A percentile compares a stretch with the other conserved stretches of the same genome.
Conservation (phyloP, 2,888 invertebrate species). For the Harmothoe impar region DNA sequence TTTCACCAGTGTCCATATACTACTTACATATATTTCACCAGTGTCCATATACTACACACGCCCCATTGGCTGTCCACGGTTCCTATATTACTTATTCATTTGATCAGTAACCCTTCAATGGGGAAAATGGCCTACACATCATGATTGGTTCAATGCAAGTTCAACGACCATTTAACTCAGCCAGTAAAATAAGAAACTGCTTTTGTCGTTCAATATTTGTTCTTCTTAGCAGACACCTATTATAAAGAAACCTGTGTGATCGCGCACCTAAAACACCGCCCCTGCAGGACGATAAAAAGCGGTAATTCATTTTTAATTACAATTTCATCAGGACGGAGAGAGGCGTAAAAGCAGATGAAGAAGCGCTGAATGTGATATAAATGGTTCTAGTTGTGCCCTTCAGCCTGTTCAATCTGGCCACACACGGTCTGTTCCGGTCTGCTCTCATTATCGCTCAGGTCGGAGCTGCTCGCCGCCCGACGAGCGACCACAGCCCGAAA, state of each 20-base stretch:
- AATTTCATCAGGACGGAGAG: constrained; percentile 41
- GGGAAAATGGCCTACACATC: too few species aligned
- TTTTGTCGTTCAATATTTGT: not conserved
- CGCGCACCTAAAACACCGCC: not conserved
- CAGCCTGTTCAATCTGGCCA: constrained; percentile 25
- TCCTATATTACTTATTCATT: too few species aligned
- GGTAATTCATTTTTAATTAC: constrained; percentile 55
- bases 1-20: too few species aligned
- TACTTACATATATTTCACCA: too few species aligned
- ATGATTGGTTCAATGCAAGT: too few species aligned
- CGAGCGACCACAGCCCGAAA: constrained; percentile 41
- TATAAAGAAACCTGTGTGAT: not conserved
- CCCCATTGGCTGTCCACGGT: too few species aligned
- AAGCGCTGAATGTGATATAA: constrained; percentile 31
- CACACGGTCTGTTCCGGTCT: constrained; percentile 10
- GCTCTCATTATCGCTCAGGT: constrained; percentile 47
- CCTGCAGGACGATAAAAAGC: not conserved
- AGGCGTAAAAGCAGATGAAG: constrained; percentile 11
- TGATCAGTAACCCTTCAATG: too few species aligned
- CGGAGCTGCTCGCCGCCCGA: not conserved
- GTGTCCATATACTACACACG: too few species aligned
- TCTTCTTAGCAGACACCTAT: not conserved
- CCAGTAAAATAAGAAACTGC: not conserved
- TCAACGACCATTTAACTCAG: too few species aligned
- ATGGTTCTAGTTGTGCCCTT: constrained; percentile 41